Evolutionary conservation across 2,113 vertebrate genomes (phyloP), one percentile per base, ranked within the genome.

Genomic region (Cardinalis cardinalis): DNA sequence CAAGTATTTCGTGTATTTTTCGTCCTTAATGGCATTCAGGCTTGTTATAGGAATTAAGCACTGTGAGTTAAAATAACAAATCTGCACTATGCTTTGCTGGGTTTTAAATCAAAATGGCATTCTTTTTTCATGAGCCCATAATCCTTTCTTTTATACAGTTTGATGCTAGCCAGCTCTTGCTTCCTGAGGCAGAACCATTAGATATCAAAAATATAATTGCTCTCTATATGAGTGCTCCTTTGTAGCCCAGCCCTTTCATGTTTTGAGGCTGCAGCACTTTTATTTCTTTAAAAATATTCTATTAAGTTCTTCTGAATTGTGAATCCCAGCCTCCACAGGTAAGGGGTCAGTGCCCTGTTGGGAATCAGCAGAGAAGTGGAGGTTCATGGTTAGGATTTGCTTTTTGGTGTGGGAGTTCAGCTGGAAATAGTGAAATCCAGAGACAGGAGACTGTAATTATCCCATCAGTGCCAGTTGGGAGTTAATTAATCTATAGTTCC

Each of bases 401-500:
- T 92, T 77, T 72, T 90, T 91, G 61, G 87, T 60, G 60, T 70
- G 89, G 51, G 64, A 44, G 68, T 96, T 89, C 38, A 86, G 40
- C 86, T 93, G 77, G 76, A 85, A 80, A 77, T 38, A 52, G 86
- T 48, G 92, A 95, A 94, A 95, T 36, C 40, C 76, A 75, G 91
- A 94, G 95, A 65, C 31, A 64, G 90, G 81, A 65, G 48, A 93
- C 78, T 90, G 41, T 87, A 94, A 96, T 94, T 92, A 86, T 96
- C 80, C 90, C 75, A 66, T 96, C 81, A 79, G 20, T 91, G 94
- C 94, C 88, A 89, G 71, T 95, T 92, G 92, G 82, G 87, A 96
- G 69, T 78, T 96, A 95, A 95, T 97, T 96, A 94, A 96, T 93
- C 94, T 93, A 80, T 93, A 94, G 78, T 92, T 96, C 76, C 82